A percentile compares a stretch with the other conserved stretches of the same genome.
Evolutionary conservation across 2,888 invertebrate species (phyloP).

Genomic region (Microplitis manilae): DNA sequence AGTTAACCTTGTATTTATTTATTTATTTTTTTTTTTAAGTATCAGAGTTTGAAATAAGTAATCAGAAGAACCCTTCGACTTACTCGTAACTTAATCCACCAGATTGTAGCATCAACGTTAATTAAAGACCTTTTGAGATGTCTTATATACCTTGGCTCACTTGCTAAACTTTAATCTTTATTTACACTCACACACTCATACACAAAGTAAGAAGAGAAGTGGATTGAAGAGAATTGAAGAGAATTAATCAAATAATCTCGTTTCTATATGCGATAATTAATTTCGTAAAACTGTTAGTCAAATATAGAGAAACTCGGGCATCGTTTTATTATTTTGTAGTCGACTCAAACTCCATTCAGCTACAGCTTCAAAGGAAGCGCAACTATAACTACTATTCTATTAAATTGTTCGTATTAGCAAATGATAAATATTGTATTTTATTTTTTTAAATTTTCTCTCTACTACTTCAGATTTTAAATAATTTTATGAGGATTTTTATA

Average conservation of each 20-base stretch:
- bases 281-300: not conserved
- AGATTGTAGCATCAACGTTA: slow-evolving; percentile 7
- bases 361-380: not conserved
- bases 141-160: not conserved
- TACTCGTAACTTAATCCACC: not conserved
- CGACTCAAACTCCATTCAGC: not conserved
- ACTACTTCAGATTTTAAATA: too few species aligned
- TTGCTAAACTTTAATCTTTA: not conserved
- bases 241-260: slow-evolving; percentile 4
- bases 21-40: slow-evolving; percentile 8
- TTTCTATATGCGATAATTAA: not conserved
- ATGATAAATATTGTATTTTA: too few species aligned
- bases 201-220: not conserved
- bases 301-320: not conserved
- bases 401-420: too few species aligned
- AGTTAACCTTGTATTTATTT: slow-evolving; percentile 1
- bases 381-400: not conserved
- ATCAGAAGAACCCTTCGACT: not conserved
- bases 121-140: slow-evolving; percentile 5
- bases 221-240: too few species aligned
- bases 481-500: too few species aligned
- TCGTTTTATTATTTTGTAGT: not conserved
- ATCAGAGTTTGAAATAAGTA: slow-evolving; percentile 2
- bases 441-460: too few species aligned
- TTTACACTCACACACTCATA: not conserved